Percentiles rank a stretch among this genome's conserved stretches.
phyloP scores from a whole-genome alignment of 2,113 vertebrate genomes.

The Hymenochirus boettgeri region DNA sequence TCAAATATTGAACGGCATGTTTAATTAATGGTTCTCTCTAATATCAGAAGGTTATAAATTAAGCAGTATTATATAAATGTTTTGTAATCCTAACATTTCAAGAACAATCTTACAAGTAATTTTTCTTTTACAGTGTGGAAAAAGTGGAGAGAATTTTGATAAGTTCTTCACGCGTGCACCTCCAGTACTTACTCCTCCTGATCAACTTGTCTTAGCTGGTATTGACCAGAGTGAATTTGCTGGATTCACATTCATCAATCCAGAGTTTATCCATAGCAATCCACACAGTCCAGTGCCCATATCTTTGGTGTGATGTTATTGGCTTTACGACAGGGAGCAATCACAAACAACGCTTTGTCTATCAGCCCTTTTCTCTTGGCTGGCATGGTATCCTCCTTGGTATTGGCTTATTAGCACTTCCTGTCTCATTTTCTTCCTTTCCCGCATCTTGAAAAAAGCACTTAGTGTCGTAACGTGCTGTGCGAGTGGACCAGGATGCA shows the following conservation, averaged over 20 bases:
- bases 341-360: slow-evolving; percentile 21
- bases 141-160: slow-evolving; percentile 85
- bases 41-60: no score
- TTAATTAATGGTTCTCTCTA: no score
- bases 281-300: slow-evolving; percentile 43
- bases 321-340: slow-evolving; percentile 1
- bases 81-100: no score
- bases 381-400: slow-evolving; percentile 31
- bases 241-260: slow-evolving; percentile 79
- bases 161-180: slow-evolving; percentile 82
- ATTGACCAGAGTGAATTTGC: slow-evolving; percentile 83
- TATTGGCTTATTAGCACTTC: slow-evolving; percentile 17
- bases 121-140: slow-evolving; percentile 67
- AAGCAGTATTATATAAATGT: neutral
- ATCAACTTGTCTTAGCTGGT: slow-evolving; percentile 78
- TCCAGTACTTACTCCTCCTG: slow-evolving; percentile 78
- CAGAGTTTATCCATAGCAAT: slow-evolving; percentile 65
- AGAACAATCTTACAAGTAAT: no score
- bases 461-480: slow-evolving; percentile 38
- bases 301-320: slow-evolving; percentile 35
- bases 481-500: slow-evolving; percentile 38
- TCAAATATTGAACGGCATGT: no score
- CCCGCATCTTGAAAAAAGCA: slow-evolving; percentile 36
- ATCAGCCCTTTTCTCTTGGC: slow-evolving; percentile 16
- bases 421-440: slow-evolving; percentile 1